A percentile compares a stretch with the other conserved stretches of the same genome.
Evolutionary conservation across 2,888 invertebrate species (phyloP).

Genomic region (Lepas anatifera): DNA sequence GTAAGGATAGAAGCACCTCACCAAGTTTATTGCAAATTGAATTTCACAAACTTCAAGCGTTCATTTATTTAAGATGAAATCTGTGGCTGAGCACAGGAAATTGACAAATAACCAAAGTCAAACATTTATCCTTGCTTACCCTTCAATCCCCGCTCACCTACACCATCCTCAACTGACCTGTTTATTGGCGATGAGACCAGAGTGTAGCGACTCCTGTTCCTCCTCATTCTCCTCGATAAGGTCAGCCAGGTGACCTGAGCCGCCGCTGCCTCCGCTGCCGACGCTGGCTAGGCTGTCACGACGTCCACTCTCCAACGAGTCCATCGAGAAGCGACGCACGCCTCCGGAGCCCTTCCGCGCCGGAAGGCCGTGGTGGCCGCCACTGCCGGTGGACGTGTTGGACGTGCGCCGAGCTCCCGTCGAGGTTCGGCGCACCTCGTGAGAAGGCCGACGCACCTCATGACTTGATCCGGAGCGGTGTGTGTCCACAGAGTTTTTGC

Average conservation of each 20-base stretch:
- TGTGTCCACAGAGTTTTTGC: not conserved
- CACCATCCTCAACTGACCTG: not conserved
- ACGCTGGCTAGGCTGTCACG: constrained; percentile 2
- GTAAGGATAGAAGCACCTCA: too few species aligned
- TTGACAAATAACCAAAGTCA: too few species aligned
- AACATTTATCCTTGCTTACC: too few species aligned
- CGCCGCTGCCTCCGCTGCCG: not conserved
- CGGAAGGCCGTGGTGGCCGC: not conserved
- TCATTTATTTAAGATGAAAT: too few species aligned
- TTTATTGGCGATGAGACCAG: not conserved
- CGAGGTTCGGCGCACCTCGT: not conserved
- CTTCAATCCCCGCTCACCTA: too few species aligned
- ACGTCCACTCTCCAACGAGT: not conserved
- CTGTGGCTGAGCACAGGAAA: too few species aligned
- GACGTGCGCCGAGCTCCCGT: not conserved
- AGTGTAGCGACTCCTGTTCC: not conserved
- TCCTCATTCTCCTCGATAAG: constrained; percentile 8
- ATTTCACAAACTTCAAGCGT: too few species aligned
- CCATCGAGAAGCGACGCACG: not conserved
- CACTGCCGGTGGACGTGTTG: not conserved
- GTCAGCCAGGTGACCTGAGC: not conserved
- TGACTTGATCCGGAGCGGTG: not conserved
- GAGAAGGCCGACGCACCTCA: not conserved
- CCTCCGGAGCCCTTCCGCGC: not conserved
- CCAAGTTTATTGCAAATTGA: too few species aligned